Conservation (phyloP, 2,888 invertebrate species). For the Perithous albicinctus region DNA sequence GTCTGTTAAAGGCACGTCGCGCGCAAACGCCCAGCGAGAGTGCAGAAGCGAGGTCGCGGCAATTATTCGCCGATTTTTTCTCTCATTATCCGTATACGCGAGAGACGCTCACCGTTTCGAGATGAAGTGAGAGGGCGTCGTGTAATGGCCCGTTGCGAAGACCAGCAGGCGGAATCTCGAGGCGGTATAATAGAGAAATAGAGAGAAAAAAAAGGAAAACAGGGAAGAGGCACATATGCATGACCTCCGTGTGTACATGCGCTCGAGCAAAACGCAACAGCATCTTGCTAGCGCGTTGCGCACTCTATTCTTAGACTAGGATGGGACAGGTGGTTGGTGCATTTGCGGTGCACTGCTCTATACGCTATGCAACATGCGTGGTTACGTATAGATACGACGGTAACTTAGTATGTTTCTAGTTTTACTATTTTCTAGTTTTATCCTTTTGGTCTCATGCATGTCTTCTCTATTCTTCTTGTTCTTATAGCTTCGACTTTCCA, state of each 20-base stretch:
- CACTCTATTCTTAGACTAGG: constrained; percentile 82
- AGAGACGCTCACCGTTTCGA: constrained; percentile 24
- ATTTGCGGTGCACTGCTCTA: constrained; percentile 58
- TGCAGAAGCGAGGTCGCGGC: constrained; percentile 70
- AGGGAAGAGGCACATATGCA: constrained; percentile 53
- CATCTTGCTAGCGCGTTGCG: constrained; percentile 69
- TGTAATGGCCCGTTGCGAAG: constrained; percentile 38
- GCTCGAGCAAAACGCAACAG: constrained; percentile 57
- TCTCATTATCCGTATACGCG: constrained; percentile 71
- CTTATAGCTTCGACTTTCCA: constrained; percentile 51
- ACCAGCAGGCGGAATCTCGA: constrained; percentile 43
- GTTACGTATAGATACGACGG: constrained; percentile 25
- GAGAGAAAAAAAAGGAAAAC: constrained; percentile 34
- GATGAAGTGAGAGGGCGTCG: constrained; percentile 58
- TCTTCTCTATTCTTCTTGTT: constrained; percentile 35
- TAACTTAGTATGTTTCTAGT: constrained; percentile 17
- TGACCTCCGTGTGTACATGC: constrained; percentile 48
- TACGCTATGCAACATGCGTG: constrained; percentile 23
- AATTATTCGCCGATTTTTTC: constrained; percentile 77
- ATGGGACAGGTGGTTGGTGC: constrained; percentile 80
- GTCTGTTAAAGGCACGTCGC: constrained; percentile 54
- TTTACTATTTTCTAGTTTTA: constrained; percentile 29
- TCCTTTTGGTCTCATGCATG: constrained; percentile 35
- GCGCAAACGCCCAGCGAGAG: constrained; percentile 57
- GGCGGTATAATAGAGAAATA: constrained; percentile 14